These are phyloP conservation scores for Elephas maximus DNA, from an alignment of 2,113 vertebrate genomes.

Conservation along the genomic window DNA sequence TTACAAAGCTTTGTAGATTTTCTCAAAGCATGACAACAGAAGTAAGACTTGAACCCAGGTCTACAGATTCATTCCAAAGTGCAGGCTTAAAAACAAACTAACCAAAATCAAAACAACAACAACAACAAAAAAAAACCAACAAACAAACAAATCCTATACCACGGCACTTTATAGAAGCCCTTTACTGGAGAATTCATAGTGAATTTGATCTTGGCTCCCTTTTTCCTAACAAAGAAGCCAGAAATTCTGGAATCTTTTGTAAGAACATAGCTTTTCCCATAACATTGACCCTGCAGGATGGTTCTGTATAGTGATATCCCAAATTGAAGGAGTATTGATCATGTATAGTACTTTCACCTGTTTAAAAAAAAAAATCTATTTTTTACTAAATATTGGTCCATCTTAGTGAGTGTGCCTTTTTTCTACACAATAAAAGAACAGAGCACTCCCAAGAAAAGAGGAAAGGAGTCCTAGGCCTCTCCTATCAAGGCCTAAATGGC, in stretches of 20 bases:
- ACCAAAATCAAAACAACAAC: background rate
- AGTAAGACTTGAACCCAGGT: background rate
- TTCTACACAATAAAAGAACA: background rate
- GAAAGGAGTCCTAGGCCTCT: background rate
- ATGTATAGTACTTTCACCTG: background rate
- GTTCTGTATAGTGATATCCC: background rate
- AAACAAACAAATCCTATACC: background rate
- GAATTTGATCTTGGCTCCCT: background rate
- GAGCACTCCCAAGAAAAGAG: background rate
- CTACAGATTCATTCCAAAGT: background rate
- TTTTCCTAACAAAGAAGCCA: background rate
- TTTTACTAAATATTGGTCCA: background rate
- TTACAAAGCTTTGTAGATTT: background rate
- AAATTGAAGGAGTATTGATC: background rate
- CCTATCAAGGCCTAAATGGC: background rate
- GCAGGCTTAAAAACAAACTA: background rate
- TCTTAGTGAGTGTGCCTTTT: background rate
- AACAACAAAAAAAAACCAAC: background rate
- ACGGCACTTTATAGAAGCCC: background rate
- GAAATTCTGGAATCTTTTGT: background rate
- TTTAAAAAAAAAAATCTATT: background rate
- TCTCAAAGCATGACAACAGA: background rate
- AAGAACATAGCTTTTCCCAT: background rate
- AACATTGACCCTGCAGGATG: background rate
- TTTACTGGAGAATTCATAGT: background rate